A percentile compares a stretch with the other conserved stretches of the same genome.
phyloP scores from a whole-genome alignment of 1,140 invertebrate species.

The Ceratosolen solmsi region DNA sequence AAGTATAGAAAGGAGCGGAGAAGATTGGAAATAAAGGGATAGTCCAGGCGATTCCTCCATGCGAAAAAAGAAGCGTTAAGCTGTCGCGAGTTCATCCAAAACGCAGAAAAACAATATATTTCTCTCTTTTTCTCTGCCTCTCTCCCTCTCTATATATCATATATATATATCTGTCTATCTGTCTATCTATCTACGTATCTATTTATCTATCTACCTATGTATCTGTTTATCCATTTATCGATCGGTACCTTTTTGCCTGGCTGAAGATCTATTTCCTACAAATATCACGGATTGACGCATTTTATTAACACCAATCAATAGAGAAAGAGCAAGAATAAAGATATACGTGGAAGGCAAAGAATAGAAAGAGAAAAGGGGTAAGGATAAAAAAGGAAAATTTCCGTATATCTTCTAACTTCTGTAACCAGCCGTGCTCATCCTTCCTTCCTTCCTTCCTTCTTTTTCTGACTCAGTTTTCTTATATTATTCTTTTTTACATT shows the following conservation, averaged over 20 bases:
- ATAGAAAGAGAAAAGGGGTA: background rate
- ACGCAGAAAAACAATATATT: slow-evolving; percentile 43
- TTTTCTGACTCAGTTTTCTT: background rate
- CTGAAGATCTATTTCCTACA: too few relatives aligned
- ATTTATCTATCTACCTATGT: slow-evolving; percentile 10
- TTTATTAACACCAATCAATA: slow-evolving; percentile 10
- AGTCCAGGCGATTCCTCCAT: slow-evolving; percentile 39
- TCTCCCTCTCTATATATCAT: slow-evolving; percentile 1
- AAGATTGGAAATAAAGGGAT: slow-evolving; percentile 41
- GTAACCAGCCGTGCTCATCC: background rate
- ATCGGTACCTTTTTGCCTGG: too few relatives aligned
- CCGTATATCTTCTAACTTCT: slow-evolving; percentile 27
- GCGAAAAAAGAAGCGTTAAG: slow-evolving; percentile 41
- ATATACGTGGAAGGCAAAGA: slow-evolving; percentile 8
- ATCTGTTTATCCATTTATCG: background rate
- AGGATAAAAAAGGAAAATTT: slow-evolving; percentile 22
- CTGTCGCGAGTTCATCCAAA: slow-evolving; percentile 40
- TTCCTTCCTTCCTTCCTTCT: background rate
- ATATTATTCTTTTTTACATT: slow-evolving; percentile 23
- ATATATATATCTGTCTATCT: slow-evolving; percentile 5
- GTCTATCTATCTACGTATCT: background rate
- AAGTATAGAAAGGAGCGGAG: background rate
- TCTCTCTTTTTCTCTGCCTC: background rate
- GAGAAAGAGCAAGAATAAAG: slow-evolving; percentile 16
- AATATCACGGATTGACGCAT: slow-evolving; percentile 43